Evolutionary conservation across 2,888 invertebrate species (phyloP).

Genomic region (Drosophila prostipennis): DNA sequence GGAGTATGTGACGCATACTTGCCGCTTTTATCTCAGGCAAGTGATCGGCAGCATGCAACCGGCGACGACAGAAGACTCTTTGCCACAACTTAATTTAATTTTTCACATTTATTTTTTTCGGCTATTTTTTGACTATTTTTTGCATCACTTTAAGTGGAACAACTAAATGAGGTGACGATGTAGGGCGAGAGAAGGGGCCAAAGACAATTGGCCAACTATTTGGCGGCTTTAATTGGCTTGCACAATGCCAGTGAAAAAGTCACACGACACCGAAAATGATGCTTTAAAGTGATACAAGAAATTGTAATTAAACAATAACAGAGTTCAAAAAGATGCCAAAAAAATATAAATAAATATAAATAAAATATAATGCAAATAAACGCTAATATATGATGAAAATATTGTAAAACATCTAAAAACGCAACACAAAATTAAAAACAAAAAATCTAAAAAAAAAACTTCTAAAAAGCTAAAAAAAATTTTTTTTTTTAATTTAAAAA

Average conservation of each 20-base stretch:
- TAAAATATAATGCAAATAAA: too few relatives aligned
- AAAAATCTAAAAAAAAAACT: too few relatives aligned
- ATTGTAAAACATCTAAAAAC: too few relatives aligned
- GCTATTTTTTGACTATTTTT: background rate
- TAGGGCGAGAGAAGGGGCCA: background rate
- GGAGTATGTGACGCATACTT: slow-evolving; percentile 13
- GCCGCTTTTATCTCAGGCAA: slow-evolving; percentile 44
- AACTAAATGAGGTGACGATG: slow-evolving; percentile 11
- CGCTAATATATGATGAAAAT: too few relatives aligned
- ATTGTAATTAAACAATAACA: too few relatives aligned
- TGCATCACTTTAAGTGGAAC: slow-evolving; percentile 57
- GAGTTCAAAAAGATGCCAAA: too few relatives aligned
- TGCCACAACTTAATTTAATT: slow-evolving; percentile 21
- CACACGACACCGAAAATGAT: slow-evolving; percentile 11
- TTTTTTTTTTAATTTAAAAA: too few relatives aligned
- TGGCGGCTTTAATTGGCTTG: slow-evolving; percentile 34
- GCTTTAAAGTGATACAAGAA: background rate
- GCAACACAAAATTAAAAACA: too few relatives aligned
- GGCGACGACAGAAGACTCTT: slow-evolving; percentile 21
- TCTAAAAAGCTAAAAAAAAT: too few relatives aligned
- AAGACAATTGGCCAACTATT: slow-evolving; percentile 28
- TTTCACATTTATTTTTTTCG: slow-evolving; percentile 4
- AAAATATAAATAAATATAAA: too few relatives aligned
- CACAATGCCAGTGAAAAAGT: slow-evolving; percentile 10
- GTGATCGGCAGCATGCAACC: slow-evolving; percentile 56